phyloP scores from a whole-genome alignment of 2,888 invertebrate species.

The Patella caerulea region DNA sequence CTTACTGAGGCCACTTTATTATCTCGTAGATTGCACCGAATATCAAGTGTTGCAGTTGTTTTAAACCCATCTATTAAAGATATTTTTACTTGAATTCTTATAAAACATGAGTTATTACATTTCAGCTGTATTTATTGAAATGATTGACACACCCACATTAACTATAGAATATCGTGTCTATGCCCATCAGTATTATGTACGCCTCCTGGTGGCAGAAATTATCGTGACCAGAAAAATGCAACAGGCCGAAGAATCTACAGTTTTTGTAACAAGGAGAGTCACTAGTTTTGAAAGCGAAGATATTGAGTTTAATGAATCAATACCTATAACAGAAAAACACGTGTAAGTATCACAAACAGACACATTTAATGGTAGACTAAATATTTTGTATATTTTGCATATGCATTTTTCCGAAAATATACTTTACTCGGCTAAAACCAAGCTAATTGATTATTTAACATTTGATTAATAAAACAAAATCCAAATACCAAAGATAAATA shows the following conservation, averaged over 20 bases:
- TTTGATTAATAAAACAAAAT: too few species aligned
- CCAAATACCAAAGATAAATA: too few species aligned
- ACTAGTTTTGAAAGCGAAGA: background rate
- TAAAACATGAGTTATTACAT: background rate
- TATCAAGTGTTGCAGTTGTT: too few species aligned
- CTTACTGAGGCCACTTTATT: too few species aligned
- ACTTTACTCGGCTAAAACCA: too few species aligned
- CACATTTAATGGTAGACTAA: too few species aligned
- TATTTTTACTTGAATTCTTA: too few species aligned
- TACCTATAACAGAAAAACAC: background rate
- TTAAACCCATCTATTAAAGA: too few species aligned
- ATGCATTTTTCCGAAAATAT: too few species aligned
- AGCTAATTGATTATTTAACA: too few species aligned
- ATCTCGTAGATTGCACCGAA: too few species aligned
- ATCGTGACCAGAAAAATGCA: conserved; percentile 19
- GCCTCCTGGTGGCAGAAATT: conserved; percentile 50
- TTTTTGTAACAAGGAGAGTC: background rate
- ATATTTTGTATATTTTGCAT: too few species aligned
- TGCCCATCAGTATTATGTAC: conserved; percentile 52
- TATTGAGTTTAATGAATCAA: background rate
- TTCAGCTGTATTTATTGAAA: conserved; percentile 49
- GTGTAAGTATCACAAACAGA: background rate
- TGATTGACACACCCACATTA: conserved; percentile 42
- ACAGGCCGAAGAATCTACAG: background rate
- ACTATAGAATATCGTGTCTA: conserved; percentile 47